phyloP scores from a whole-genome alignment of 2,888 invertebrate genomes.

The Seira sanloemensis region DNA sequence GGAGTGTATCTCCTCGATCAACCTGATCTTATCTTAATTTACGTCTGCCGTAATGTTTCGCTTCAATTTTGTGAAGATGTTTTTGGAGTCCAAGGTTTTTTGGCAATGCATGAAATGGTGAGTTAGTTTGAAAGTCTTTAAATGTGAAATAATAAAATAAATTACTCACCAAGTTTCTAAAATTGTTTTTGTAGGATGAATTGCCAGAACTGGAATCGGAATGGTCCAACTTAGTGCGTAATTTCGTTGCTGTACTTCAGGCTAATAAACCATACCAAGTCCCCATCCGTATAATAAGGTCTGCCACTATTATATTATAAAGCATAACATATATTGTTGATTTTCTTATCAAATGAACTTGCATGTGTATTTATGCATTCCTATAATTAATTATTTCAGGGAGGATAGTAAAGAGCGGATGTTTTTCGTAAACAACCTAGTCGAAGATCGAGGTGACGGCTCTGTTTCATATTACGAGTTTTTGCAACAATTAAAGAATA shows the following conservation, averaged over 20 bases:
- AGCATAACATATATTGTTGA: not conserved
- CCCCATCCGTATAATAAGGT: conserved; percentile 89
- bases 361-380: too few relatives aligned
- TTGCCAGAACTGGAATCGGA: conserved; percentile 87
- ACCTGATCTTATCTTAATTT: conserved; percentile 87
- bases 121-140: conserved; percentile 59
- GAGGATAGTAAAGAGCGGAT: conserved; percentile 92
- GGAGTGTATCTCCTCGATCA: conserved; percentile 96
- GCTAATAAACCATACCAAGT: conserved; percentile 89
- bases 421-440: conserved; percentile 89
- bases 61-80: conserved; percentile 85
- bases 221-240: conserved; percentile 85
- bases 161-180: too few relatives aligned
- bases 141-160: not conserved
- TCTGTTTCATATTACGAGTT: conserved; percentile 98
- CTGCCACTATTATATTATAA: conserved; percentile 48
- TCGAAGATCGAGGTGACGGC: conserved; percentile 96
- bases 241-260: conserved; percentile 89
- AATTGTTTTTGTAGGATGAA: conserved; percentile 78
- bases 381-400: conserved; percentile 79
- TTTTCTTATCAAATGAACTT: not conserved
- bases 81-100: conserved; percentile 85
- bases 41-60: conserved; percentile 88
- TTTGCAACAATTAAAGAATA: conserved; percentile 93
- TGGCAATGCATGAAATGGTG: conserved; percentile 83